Conservation (phyloP, 1,140 invertebrate genomes). For the Drosophila bocki region DNA sequence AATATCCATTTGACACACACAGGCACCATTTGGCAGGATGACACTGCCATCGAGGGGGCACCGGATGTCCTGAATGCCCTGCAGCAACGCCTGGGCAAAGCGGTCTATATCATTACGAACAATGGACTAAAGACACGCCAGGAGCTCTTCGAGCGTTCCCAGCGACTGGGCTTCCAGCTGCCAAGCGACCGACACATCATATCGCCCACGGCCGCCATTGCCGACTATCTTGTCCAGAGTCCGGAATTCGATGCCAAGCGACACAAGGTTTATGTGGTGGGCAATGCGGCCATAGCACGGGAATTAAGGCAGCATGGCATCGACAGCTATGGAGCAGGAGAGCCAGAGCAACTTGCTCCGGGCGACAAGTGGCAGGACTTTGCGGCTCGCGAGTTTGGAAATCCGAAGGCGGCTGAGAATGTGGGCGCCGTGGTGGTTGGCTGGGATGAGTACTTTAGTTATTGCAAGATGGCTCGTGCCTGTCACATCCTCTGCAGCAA, state of each 20-base stretch:
- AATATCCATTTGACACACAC: conserved; percentile 70
- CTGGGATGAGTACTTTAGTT: conserved; percentile 96
- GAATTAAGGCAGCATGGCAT: conserved; percentile 94
- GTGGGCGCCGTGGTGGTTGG: conserved; percentile 96
- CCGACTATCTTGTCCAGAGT: conserved; percentile 91
- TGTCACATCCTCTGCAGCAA: conserved; percentile 90
- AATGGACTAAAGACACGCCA: conserved; percentile 95
- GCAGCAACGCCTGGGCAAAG: conserved; percentile 90
- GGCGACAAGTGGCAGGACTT: conserved; percentile 66
- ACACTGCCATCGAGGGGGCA: conserved; percentile 89
- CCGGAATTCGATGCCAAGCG: conserved; percentile 87
- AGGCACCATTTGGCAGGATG: conserved; percentile 94
- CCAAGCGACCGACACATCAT: conserved; percentile 92
- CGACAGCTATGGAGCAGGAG: conserved; percentile 90
- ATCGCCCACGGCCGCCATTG: conserved; percentile 93
- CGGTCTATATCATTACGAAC: conserved; percentile 96
- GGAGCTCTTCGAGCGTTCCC: conserved; percentile 92
- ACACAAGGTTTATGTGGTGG: conserved; percentile 94
- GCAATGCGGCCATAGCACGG: conserved; percentile 90
- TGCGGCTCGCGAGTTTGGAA: conserved; percentile 70
- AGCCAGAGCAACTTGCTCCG: conserved; percentile 30
- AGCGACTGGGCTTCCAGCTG: conserved; percentile 90
- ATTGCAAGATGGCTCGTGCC: conserved; percentile 95
- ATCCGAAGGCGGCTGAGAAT: conserved; percentile 87
- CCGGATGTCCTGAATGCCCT: conserved; percentile 91